Base-by-base conservation (phyloP, 2,113 vertebrate genomes). In the Takifugu bimaculatus region DNA sequence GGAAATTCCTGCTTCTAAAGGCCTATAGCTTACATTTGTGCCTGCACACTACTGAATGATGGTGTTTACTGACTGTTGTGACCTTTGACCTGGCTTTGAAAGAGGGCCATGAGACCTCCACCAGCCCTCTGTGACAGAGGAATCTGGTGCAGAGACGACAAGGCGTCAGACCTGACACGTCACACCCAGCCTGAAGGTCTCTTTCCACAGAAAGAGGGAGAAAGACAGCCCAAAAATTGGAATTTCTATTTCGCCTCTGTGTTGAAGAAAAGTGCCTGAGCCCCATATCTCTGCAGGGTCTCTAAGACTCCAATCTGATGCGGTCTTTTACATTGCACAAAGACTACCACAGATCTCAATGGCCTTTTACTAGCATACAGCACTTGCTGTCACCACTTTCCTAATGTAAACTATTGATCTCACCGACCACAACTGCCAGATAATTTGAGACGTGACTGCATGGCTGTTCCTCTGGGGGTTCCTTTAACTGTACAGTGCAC, bases 81-180 rank as follows among this genome's bases (percentile, higher is more conserved):
- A 89, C 88, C 84, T 73, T 63, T 84, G 79, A 88, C 82, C 82
- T 59, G 4, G 52, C 87, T 88, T 85, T 88, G 72, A 87, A 89
- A 85, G 53, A 45, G 52, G 72, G 72, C 75, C 59, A 69, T 72
- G 54, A 74, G 71, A 84, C 75, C 83, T 83, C 64, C 65, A 59
- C 72, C 42, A 66, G 52, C 53, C 58, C 61, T 68, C 50, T 67
- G 58, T 60, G 59, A 77, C 67, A 63, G 67, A 88, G 86, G 84
- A 89, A 88, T 87, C 86, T 88, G 81, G 78, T 87, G 81, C 32
- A 14, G 70, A 87, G 82, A 83, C 59, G 84, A 61, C 77, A 88
- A 86, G 70, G 84, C 68, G 69, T 86, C 79, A 83, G 65, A 78
- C 65, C 77, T 78, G 66, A 79, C 80, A 83, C 59, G 68, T 82